Base-by-base conservation (phyloP, 1,140 invertebrate genomes). In the Vanessa atalanta region DNA sequence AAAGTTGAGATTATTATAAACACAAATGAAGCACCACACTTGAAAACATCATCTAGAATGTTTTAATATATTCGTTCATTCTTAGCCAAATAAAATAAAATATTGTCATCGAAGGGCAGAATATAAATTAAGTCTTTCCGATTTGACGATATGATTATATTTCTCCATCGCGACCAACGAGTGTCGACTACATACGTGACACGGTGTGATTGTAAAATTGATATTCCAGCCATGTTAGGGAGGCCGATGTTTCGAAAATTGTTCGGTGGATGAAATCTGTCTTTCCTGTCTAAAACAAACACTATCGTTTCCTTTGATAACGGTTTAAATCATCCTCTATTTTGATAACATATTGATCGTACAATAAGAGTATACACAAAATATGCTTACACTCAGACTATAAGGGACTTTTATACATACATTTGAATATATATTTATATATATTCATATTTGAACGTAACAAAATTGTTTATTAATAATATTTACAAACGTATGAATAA, bases 201-300 rank as follows among this genome's bases (percentile, higher is more conserved):
- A 78, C 77, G 63, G 79, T 79, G 83, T 87, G 82, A 86, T 90
- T 89, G 87, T 88, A 83, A 88, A 88, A 89, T 90, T 90, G 83
- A 89, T 90, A 90, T 90, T 90, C 88, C 79, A 80, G 81, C 80
- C 86, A 78, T 88, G 88, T 83, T 88, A 82, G 83, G 80, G 75
- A 83, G 81, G 80, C 82, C 79, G 81, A 85, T 86, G 86, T 85
- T 84, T 83, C 84, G 81, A 88, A 90, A 90, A 88, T 88, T 86
- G 86, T 89, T 87, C 87, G 78, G 74, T 60, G 71, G 75, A 84
- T 85, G 84, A 83, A 88, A 90, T 83, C 64, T 79, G 65, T 78
- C 71, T 73, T 55, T 72, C 73, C 67, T 77, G 65, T 78, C 75
- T 73, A 75, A 68, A 72, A 57, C 48, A 72, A 31, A n/a, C 63